Evolutionary conservation across 2,888 invertebrate genomes (phyloP).

Genomic region (Crepidodera aurea): DNA sequence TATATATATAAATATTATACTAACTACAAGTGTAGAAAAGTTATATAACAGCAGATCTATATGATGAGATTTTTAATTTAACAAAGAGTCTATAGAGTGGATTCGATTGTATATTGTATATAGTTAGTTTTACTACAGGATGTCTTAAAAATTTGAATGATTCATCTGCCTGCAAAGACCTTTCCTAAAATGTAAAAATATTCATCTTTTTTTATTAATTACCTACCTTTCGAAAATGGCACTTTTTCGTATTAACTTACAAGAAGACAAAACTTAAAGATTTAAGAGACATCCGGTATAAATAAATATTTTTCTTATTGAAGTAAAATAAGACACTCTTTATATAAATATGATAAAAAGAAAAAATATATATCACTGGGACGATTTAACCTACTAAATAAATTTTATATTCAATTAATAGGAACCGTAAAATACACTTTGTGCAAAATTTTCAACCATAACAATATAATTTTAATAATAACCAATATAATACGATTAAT

Average conservation of each 20-base stretch:
- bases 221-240: not conserved
- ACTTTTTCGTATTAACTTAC: not conserved
- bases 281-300: slow-evolving; percentile 4
- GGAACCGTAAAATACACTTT: slow-evolving; percentile 24
- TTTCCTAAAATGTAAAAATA: not conserved
- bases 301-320: slow-evolving; percentile 1
- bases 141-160: not conserved
- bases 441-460: slow-evolving; percentile 10
- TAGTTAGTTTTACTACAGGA: slow-evolving; percentile 9
- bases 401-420: slow-evolving; percentile 15
- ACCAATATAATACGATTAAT: too few relatives aligned
- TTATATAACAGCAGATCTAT: slow-evolving; percentile 26
- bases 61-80: slow-evolving; percentile 10
- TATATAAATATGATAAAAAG: slow-evolving; percentile 12
- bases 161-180: not conserved
- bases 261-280: not conserved
- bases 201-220: not conserved
- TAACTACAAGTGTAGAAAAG: slow-evolving; percentile 23
- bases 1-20: too few relatives aligned
- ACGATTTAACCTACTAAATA: slow-evolving; percentile 14
- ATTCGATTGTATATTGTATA: slow-evolving; percentile 14
- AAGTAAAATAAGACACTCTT: slow-evolving; percentile 9
- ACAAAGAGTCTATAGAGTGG: slow-evolving; percentile 2
- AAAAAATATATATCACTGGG: slow-evolving; percentile 24
- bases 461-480: not conserved